phyloP scores from a whole-genome alignment of 2,797 vertebrate species.

The Chromis chromis region DNA sequence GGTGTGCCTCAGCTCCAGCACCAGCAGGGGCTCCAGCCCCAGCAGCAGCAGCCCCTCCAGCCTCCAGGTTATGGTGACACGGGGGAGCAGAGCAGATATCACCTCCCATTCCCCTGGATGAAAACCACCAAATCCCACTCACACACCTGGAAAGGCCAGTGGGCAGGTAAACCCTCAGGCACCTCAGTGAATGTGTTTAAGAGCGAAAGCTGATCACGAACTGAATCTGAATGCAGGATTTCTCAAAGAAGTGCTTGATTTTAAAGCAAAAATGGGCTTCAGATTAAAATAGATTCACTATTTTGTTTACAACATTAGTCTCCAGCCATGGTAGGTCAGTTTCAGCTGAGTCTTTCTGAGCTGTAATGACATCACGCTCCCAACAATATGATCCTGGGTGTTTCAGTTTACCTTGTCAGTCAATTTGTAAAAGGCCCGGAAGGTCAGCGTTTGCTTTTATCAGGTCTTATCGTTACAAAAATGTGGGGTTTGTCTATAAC shows the following conservation, averaged over 20 bases:
- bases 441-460: slow-evolving; percentile 48
- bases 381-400: slow-evolving; percentile 57
- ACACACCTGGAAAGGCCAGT: slow-evolving; percentile 94
- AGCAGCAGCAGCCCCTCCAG: slow-evolving; percentile 71
- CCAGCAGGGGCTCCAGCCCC: slow-evolving; percentile 82
- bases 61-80: slow-evolving; percentile 87
- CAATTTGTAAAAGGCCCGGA: slow-evolving; percentile 53
- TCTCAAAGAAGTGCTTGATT: neutral
- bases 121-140: slow-evolving; percentile 96
- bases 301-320: slow-evolving; percentile 16
- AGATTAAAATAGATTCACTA: neutral
- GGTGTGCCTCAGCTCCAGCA: slow-evolving; percentile 88
- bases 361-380: slow-evolving; percentile 53
- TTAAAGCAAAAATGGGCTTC: neutral
- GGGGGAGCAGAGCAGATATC: slow-evolving; percentile 85
- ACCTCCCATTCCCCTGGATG: slow-evolving; percentile 98
- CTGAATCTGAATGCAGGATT: neutral
- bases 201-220: too few relatives aligned
- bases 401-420: slow-evolving; percentile 73
- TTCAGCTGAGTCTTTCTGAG: slow-evolving; percentile 17
- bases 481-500: slow-evolving; percentile 23
- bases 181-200: neutral
- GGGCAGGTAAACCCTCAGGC: slow-evolving; percentile 89
- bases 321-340: slow-evolving; percentile 9
- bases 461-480: slow-evolving; percentile 47